Percentiles rank a stretch among this genome's conserved stretches.
Conservation (phyloP, 1,140 invertebrate genomes). For the Drosophila navojoa region DNA sequence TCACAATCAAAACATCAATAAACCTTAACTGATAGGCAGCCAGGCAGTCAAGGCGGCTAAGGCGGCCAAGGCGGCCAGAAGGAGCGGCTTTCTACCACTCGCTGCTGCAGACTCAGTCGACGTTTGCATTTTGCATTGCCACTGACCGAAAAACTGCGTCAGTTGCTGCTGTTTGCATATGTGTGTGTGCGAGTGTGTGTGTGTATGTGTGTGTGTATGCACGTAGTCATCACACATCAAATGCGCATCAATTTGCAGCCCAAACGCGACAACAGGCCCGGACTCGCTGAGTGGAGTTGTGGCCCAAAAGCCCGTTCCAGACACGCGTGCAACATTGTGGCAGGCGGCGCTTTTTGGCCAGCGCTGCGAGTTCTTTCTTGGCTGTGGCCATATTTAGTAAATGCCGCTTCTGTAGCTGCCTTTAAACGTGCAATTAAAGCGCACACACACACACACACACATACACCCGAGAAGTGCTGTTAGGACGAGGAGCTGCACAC, state of each 20-base stretch:
- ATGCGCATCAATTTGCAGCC: constrained; percentile 73
- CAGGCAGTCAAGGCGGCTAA: not conserved
- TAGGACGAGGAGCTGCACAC: constrained; percentile 27
- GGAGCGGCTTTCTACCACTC: constrained; percentile 24
- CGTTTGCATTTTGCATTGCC: constrained; percentile 33
- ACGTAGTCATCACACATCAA: constrained; percentile 66
- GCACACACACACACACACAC: constrained; percentile 35
- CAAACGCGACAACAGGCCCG: constrained; percentile 65
- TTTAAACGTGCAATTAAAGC: constrained; percentile 82
- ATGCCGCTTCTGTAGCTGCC: constrained; percentile 80
- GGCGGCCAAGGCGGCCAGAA: constrained; percentile 25
- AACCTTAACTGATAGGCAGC: constrained; percentile 78
- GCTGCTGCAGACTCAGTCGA: not conserved
- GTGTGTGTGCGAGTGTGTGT: not conserved
- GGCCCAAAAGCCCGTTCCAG: constrained; percentile 33
- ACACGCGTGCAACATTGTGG: constrained; percentile 69
- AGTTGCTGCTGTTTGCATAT: constrained; percentile 12
- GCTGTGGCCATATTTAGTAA: constrained; percentile 77
- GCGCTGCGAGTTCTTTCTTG: constrained; percentile 8
- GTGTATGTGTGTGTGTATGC: constrained; percentile 6
- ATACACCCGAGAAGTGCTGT: constrained; percentile 15
- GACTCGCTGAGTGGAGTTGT: not conserved
- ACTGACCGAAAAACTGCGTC: constrained; percentile 35
- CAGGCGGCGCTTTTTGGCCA: constrained; percentile 31
- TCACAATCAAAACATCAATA: constrained; percentile 83